Base-by-base conservation (phyloP, 2,113 vertebrate species). In the Eubucco bourcierii region DNA sequence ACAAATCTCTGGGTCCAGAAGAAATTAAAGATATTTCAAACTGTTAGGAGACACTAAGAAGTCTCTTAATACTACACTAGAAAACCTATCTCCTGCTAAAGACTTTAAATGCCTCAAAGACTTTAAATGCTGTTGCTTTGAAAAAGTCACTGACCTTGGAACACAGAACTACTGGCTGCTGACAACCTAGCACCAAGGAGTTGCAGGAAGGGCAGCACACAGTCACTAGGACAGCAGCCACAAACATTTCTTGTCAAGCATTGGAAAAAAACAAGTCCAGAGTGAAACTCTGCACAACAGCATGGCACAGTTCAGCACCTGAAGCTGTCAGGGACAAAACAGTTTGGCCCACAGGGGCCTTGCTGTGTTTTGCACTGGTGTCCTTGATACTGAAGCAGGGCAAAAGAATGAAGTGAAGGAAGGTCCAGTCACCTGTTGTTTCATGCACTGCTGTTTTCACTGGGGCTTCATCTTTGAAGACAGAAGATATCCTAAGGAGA, bases 401-500 rank as follows among this genome's bases (percentile, higher is more conserved):
- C 52, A 93, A 93, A 15, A 59, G 5, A 20, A 70, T 3, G 4
- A 28, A 41, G 67, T 7, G 7, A 82, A 33, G 11, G 82, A 39
- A 71, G 37, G 16, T 10, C 9, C 16, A 46, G 72, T 95, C 86
- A 98, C 98, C 98, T 94, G 97, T 95, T 80, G 97, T 97, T 74
- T 98, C 98, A 55, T 97, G 97, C 50, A 98, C 98, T 6, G 99
- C 98, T 4, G 94, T 95, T 97, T 98, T 98, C 55, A 99, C 98
- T 6, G 98, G 65, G 24, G 97, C 93, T 34, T 99, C 98, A 21
- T 99, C 99, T 94, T 98, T 99, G 96, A 98, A 99, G 91, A 99
- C 98, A 1, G 98, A 99, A 0, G 99, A 98, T 93, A 99, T 98
- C 96, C 99, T 99, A 77, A 99, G 96, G 76, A 99, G 99, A 56